phyloP scores from a whole-genome alignment of 2,888 invertebrate genomes.

The Nomada ruficornis region DNA sequence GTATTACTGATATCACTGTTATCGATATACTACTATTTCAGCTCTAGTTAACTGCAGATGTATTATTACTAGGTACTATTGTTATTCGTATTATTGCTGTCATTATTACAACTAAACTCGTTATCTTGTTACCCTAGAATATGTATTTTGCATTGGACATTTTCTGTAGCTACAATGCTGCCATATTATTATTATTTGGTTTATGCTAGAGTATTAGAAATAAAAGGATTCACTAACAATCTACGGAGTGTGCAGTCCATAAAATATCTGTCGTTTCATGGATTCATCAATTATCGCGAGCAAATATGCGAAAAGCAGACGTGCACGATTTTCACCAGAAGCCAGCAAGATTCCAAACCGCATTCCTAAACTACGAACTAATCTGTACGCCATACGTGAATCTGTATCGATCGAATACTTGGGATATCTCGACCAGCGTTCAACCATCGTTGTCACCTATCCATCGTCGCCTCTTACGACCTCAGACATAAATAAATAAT shows the following conservation, averaged over 20 bases:
- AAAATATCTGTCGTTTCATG: neutral
- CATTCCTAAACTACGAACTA: slow-evolving; percentile 38
- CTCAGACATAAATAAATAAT: neutral
- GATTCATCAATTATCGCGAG: neutral
- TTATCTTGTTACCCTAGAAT: too few relatives aligned
- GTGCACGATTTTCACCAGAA: neutral
- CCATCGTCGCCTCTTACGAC: slow-evolving; percentile 4
- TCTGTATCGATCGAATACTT: slow-evolving; percentile 26
- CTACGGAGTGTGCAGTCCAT: too few relatives aligned
- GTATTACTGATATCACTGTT: neutral
- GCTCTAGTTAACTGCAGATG: too few relatives aligned
- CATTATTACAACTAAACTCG: too few relatives aligned
- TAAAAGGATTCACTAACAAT: too few relatives aligned
- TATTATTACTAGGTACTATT: too few relatives aligned
- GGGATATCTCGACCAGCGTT: slow-evolving; percentile 19
- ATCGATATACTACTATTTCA: too few relatives aligned
- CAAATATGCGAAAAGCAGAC: neutral
- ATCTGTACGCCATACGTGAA: slow-evolving; percentile 32
- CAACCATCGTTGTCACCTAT: neutral
- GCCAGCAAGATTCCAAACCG: neutral
- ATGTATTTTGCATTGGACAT: too few relatives aligned
- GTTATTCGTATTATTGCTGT: too few relatives aligned
- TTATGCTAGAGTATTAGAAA: too few relatives aligned
- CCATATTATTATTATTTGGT: too few relatives aligned
- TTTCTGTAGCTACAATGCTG: too few relatives aligned